A percentile compares a stretch with the other conserved stretches of the same genome.
Conservation (phyloP, 2,113 vertebrate species). For the Chaetops frenatus region DNA sequence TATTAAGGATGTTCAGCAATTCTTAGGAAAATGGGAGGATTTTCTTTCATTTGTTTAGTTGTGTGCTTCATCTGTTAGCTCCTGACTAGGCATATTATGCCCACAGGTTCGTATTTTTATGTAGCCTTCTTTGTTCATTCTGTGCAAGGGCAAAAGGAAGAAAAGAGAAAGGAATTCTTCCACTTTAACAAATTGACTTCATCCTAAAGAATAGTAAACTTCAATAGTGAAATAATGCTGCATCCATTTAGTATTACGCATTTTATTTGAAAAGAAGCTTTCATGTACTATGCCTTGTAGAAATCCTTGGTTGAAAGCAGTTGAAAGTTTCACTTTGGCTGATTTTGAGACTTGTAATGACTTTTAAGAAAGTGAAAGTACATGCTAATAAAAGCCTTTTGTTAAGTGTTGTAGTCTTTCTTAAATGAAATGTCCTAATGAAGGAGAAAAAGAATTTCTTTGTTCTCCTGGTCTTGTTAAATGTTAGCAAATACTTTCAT, state of each 20-base stretch:
- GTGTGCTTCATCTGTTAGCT: background rate
- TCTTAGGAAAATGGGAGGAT: background rate
- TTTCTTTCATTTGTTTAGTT: background rate
- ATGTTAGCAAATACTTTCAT: background rate
- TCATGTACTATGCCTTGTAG: background rate
- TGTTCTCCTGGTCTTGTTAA: background rate
- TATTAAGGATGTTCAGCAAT: background rate
- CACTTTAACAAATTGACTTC: background rate
- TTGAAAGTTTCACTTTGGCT: background rate
- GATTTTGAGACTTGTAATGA: background rate
- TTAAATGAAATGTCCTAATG: background rate
- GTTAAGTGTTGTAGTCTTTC: background rate
- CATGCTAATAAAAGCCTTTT: background rate
- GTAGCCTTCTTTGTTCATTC: background rate
- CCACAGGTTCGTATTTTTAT: background rate
- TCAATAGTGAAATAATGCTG: background rate
- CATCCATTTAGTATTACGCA: background rate
- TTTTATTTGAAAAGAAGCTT: background rate
- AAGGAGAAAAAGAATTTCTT: background rate
- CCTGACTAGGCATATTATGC: background rate
- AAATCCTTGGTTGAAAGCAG: background rate
- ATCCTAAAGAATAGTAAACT: background rate
- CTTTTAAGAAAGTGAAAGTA: background rate
- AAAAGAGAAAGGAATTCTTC: background rate
- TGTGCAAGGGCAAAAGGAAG: background rate